Percentiles rank a stretch among this genome's conserved stretches.
phyloP scores from a whole-genome alignment of 2,113 vertebrate species.

The Pterocles orientalis region DNA sequence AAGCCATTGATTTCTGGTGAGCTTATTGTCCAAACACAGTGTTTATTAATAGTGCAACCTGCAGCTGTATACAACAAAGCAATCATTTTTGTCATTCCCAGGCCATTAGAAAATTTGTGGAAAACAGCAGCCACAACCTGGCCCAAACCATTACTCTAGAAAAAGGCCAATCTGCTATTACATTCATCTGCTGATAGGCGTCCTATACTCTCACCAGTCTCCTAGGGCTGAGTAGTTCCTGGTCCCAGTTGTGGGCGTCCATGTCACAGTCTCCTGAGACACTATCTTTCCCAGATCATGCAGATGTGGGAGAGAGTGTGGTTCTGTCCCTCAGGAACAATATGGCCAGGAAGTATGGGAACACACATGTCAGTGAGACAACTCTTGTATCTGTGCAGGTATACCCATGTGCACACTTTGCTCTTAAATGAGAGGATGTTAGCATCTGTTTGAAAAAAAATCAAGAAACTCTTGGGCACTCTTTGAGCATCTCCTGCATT shows the following conservation, averaged over 20 bases:
- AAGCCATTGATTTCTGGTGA: neutral
- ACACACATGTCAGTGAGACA: neutral
- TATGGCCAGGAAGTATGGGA: neutral
- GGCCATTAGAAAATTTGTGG: neutral
- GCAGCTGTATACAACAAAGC: neutral
- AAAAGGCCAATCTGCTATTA: neutral
- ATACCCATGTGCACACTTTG: neutral
- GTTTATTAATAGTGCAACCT: neutral
- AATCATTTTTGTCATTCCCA: neutral
- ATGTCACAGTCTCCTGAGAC: neutral
- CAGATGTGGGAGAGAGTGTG: neutral
- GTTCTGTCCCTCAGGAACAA: neutral
- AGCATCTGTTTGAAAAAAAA: neutral
- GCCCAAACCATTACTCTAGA: neutral
- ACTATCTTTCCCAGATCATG: accelerated
- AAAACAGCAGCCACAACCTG: neutral
- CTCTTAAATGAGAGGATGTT: neutral
- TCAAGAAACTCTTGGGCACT: neutral
- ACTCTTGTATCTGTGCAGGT: neutral
- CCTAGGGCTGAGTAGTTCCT: neutral
- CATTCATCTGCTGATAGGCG: neutral
- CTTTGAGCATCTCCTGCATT: neutral
- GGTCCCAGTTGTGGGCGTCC: neutral
- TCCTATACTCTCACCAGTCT: neutral
- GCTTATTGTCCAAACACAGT: neutral